Base-by-base conservation (phyloP, 2,797 vertebrate genomes). In the Tamandua tetradactyla region DNA sequence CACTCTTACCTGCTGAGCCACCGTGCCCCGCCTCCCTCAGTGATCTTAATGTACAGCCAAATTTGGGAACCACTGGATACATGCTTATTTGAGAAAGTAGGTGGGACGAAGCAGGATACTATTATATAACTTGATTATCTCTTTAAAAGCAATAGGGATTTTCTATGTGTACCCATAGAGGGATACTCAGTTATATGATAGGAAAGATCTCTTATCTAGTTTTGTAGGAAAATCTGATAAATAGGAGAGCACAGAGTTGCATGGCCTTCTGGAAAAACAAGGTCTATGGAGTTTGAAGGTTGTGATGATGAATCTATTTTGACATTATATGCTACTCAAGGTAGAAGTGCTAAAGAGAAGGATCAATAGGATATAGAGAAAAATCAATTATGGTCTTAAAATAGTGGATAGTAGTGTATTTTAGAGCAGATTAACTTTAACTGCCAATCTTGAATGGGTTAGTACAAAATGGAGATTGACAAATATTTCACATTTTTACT, bases 401-500 rank as follows among this genome's bases (percentile, higher is more conserved):
- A 23, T 7, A 57, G 59, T 49, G 9, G 47, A 8, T 4, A n/a
- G 55, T 32, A 12, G 69, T 55, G 25, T 59, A 37, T 91, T 74
- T 32, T 6, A 59, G 9, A 84, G 18, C 40, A 4, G 22, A 37
- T 11, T 69, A 35, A 37, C 7, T 62, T 32, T 49, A 74, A 42
- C 17, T 87, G 72, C 40, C 52, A 44, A 9, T 61, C 22, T 22
- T 83, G 66, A 68, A 22, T 69, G 27, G 57, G 12, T 94, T 52
- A 49, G 55, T 5, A 1, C 13, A 40, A 42, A 25, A 23, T 37
- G n/a, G 61, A 86, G 64, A 85, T 23, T 3, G 75, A 79, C 64
- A 55, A 32, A 17, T 61, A 17, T n/a, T 72, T 66, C 69, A 32
- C 0, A 0, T 15, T 1, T 0, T 98, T 97, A 98, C 96, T 98